Evolutionary conservation across 2,888 invertebrate genomes (phyloP).

Genomic region (Cataglyphis rosenhaueri): DNA sequence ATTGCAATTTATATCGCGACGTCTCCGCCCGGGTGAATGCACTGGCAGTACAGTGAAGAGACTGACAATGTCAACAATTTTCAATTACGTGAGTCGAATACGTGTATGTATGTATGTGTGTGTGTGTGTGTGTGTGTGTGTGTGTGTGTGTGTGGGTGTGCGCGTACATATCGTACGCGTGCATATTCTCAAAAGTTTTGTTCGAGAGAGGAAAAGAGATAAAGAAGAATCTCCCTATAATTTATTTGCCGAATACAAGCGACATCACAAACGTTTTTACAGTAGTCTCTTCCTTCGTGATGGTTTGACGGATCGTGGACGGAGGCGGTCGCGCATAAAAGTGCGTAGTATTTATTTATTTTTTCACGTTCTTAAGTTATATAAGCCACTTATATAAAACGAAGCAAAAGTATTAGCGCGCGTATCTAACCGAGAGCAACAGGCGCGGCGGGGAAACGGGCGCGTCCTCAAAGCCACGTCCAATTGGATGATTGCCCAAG

Average conservation of each 20-base stretch:
- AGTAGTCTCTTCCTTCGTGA: conserved; percentile 28
- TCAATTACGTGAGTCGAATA: conserved; percentile 40
- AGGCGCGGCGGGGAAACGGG: background rate
- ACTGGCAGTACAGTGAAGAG: conserved; percentile 28
- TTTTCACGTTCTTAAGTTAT: conserved; percentile 74
- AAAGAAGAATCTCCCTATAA: conserved; percentile 4
- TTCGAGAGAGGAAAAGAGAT: conserved; percentile 2
- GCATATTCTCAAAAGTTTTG: conserved; percentile 12
- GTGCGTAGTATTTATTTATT: conserved; percentile 81
- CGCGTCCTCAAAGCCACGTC: conserved; percentile 24
- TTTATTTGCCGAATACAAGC: conserved; percentile 16
- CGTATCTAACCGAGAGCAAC: conserved; percentile 50
- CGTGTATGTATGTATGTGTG: no score
- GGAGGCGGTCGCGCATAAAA: conserved; percentile 37
- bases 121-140: no score
- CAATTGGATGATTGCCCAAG: conserved; percentile 33
- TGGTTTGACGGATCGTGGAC: background rate
- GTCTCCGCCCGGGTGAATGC: conserved; percentile 37
- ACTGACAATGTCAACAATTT: conserved; percentile 17
- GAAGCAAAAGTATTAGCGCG: conserved; percentile 55
- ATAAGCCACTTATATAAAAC: conserved; percentile 64
- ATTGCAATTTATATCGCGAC: conserved; percentile 56
- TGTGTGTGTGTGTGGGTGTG: no score
- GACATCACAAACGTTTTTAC: background rate
- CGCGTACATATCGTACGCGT: background rate